Conservation (phyloP, 30 jellyfish, hydroid and myxozoan genomes). For the Aurelia aurita complex sp. Pacific region DNA sequence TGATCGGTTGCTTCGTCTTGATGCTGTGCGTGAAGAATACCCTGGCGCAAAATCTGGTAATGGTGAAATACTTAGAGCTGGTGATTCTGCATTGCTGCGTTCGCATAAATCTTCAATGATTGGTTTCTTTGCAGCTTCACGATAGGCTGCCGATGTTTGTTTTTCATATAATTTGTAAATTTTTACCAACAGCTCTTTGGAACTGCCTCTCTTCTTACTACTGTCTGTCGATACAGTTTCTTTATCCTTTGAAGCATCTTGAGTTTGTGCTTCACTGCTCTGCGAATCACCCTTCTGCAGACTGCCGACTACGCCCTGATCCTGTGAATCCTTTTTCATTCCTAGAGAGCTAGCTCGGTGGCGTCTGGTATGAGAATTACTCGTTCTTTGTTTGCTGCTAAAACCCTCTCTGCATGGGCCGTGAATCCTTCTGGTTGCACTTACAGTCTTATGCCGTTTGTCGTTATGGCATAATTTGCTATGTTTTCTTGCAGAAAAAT, state of each 20-base stretch:
- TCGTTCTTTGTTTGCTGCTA: background rate
- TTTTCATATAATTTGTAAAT: constrained; percentile 28
- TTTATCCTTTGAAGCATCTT: background rate
- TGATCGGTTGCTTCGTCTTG: constrained; percentile 28
- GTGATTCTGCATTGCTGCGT: background rate
- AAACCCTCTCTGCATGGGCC: too few relatives aligned
- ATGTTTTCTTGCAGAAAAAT: too few relatives aligned
- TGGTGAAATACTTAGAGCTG: background rate
- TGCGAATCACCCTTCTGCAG: background rate
- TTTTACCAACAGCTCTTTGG: constrained; percentile 33
- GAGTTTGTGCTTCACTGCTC: background rate
- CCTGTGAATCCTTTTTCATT: too few relatives aligned
- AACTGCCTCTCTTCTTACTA: background rate
- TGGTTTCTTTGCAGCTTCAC: constrained; percentile 42
- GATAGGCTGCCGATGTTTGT: constrained; percentile 18
- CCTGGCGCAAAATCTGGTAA: background rate
- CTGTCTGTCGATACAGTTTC: background rate
- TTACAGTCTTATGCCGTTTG: background rate
- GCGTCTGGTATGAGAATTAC: background rate
- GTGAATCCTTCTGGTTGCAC: too few relatives aligned
- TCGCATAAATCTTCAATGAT: background rate
- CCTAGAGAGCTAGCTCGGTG: background rate
- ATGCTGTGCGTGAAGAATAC: background rate
- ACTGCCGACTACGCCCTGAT: background rate
- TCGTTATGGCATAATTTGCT: background rate